Evolutionary conservation across 2,888 invertebrate species (phyloP), one percentile per base, ranked within the genome.

Genomic region (Nowickia ferox): DNA sequence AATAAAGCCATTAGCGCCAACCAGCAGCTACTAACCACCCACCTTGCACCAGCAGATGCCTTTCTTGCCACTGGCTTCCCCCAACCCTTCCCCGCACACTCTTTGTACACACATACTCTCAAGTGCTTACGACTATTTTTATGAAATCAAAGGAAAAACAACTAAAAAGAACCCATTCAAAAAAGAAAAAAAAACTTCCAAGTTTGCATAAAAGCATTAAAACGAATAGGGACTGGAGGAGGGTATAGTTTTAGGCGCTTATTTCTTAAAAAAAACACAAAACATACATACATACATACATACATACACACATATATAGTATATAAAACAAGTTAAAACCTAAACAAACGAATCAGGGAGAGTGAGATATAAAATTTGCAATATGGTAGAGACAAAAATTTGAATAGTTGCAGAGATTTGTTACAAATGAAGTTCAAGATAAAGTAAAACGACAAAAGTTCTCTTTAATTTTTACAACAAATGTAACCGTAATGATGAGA

Each of bases 391-490:
- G 59, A 59, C 40, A 15, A 15, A 69, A 13, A 66, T 30, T 17
- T 71, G 42, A 65, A 65, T 59, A 57, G 40, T 72, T 80, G 57
- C 81, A 81, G 81, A 81, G 68, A 81, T 81, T 81, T 59, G 57
- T 66, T 59, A 66, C 65, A 66, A 68, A 13, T 81, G 74, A 81
- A 81, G 81, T 74, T 81, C 74, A 81, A 74, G 74, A 74, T 74
- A 75, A 81, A 81, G 59, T 81, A 61, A 66, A 71, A 63, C n/a
- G 69, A 44, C 38, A 74, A 80, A n/a, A 59, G 30, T 74, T 81
- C 81, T 81, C 74, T 74, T 81, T 5, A 42, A 19, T 51, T 51
- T 59, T 74, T 74, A 81, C 81, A 68, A 81, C 66, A 68, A 63
- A 51, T 81, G 74, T 81, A 68, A 81, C 15, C 38, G 42, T 59